These are phyloP conservation scores for Pelodiscus sinensis DNA, from an alignment of 2,113 vertebrate genomes.

Conservation along the genomic window DNA sequence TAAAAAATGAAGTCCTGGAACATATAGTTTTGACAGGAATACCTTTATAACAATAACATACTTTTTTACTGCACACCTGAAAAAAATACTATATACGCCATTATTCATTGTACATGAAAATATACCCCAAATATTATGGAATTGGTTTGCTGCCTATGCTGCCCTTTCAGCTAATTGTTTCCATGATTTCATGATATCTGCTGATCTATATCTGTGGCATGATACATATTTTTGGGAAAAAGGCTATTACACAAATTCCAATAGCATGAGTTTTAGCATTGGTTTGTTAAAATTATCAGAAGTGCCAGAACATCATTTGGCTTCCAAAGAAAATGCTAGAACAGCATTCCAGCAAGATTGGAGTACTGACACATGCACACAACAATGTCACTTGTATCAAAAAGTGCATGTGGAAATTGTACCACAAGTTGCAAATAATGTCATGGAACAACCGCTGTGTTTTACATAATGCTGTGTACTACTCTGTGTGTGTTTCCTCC, in stretches of 20 bases:
- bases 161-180: background rate
- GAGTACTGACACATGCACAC: background rate
- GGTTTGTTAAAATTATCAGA: background rate
- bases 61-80: background rate
- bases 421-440: conserved; percentile 33
- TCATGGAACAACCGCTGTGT: conserved; percentile 16
- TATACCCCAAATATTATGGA: background rate
- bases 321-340: background rate
- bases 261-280: background rate
- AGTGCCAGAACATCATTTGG: background rate
- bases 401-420: background rate
- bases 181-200: background rate
- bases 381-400: background rate
- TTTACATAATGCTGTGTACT: background rate
- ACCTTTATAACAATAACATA: background rate
- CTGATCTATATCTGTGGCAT: background rate
- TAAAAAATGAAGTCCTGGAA: background rate
- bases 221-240: background rate
- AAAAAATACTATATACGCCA: background rate
- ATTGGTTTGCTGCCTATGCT: background rate
- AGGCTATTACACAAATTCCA: background rate
- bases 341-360: background rate
- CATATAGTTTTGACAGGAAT: background rate
- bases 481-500: background rate
- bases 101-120: background rate